Evolutionary conservation across 53 echinoderm and acorn worm species (phyloP).

Genomic region (Stichopus horrens): DNA sequence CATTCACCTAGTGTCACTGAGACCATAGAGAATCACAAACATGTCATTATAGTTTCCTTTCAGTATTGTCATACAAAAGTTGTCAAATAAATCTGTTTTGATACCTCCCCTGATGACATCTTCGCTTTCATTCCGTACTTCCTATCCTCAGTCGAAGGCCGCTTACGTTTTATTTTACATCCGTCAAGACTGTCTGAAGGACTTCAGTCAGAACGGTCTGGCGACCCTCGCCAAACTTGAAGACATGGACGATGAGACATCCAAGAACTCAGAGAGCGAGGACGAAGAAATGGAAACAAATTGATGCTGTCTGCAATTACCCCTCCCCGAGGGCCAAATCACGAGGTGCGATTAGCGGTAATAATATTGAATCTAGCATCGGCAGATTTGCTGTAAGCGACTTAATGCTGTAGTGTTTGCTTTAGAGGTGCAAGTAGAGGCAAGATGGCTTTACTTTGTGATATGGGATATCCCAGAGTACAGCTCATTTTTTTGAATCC

Average conservation of each 20-base stretch:
- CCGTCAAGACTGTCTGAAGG: slow-evolving; percentile 66
- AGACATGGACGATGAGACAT: slow-evolving; percentile 37
- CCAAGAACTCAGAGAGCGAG: slow-evolving; percentile 72
- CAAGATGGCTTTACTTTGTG: too few relatives aligned
- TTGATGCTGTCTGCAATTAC: slow-evolving; percentile 25
- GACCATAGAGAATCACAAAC: too few relatives aligned
- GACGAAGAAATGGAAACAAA: slow-evolving; percentile 90
- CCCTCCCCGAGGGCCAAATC: too few relatives aligned
- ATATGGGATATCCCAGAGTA: too few relatives aligned
- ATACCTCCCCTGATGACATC: too few relatives aligned
- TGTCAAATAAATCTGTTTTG: too few relatives aligned
- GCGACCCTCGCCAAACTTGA: slow-evolving; percentile 41
- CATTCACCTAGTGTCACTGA: too few relatives aligned
- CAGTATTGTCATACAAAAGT: too few relatives aligned
- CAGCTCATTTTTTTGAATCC: too few relatives aligned
- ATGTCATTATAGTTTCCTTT: too few relatives aligned
- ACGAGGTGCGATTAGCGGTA: too few relatives aligned
- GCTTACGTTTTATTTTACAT: slow-evolving; percentile 95
- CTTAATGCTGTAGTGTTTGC: neutral
- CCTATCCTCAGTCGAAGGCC: slow-evolving; percentile 74
- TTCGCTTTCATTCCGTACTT: neutral
- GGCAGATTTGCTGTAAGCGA: neutral
- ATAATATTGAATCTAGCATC: neutral
- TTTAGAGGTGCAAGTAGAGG: too few relatives aligned
- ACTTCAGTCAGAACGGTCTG: slow-evolving; percentile 40